Evolutionary conservation across 2,113 vertebrate species (phyloP).

Genomic region (Cynopterus brachyotis): DNA sequence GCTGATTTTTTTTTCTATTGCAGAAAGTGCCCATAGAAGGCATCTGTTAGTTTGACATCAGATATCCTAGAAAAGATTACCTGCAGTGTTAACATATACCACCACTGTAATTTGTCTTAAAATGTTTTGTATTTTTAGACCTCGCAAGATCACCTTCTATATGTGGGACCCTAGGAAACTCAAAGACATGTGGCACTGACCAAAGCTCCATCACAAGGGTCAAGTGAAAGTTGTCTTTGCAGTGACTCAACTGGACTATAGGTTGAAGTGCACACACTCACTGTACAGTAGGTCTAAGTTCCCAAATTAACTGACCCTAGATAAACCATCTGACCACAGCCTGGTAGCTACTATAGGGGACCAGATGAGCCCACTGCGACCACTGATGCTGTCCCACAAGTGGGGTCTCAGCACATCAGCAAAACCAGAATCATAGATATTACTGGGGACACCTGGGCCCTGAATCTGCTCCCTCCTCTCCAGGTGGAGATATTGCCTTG

Average conservation of each 20-base stretch:
- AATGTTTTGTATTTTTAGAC: background rate
- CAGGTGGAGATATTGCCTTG: background rate
- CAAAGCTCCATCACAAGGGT: background rate
- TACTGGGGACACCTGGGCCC: background rate
- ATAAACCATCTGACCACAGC: background rate
- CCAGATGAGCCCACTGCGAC: background rate
- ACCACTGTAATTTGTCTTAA: background rate
- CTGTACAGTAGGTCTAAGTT: background rate
- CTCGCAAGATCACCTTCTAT: background rate
- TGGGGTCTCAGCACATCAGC: background rate
- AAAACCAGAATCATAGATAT: background rate
- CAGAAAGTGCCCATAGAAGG: background rate
- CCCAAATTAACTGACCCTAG: background rate
- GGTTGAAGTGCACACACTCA: background rate
- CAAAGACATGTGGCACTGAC: background rate
- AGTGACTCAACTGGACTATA: background rate
- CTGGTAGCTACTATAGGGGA: background rate
- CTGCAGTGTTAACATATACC: background rate
- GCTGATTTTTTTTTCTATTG: background rate
- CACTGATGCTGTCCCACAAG: background rate
- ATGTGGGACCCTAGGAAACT: background rate
- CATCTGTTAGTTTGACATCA: background rate
- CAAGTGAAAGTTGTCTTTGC: background rate
- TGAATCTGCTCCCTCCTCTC: background rate
- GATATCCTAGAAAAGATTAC: background rate